Evolutionary conservation across 2,888 invertebrate genomes (phyloP).

Genomic region (Copidosoma aretas): DNA sequence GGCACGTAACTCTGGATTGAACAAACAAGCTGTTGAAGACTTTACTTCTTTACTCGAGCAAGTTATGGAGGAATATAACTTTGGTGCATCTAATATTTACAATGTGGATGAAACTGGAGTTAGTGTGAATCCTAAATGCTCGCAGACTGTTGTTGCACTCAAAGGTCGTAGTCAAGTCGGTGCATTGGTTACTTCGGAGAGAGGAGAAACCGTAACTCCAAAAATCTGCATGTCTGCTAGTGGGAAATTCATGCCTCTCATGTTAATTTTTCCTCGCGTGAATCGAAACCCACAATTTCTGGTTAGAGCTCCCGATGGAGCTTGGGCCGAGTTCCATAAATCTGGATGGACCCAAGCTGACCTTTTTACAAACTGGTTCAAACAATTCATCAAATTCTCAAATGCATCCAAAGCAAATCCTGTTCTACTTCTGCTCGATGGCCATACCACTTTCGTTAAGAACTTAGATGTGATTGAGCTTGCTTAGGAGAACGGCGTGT

Average conservation of each 20-base stretch:
- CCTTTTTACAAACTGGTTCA: neutral
- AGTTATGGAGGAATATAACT: neutral
- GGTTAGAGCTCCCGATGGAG: neutral
- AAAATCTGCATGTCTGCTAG: neutral
- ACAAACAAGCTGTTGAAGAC: too few species aligned
- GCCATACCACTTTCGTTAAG: too few species aligned
- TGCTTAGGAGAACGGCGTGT: too few species aligned
- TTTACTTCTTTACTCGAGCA: too few species aligned
- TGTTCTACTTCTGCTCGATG: too few species aligned
- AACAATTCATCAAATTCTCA: neutral
- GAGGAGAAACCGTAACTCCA: neutral
- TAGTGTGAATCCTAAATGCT: neutral
- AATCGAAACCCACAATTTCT: neutral
- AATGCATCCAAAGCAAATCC: neutral
- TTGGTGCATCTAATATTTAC: neutral
- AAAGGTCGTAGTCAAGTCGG: neutral
- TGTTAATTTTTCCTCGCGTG: neutral
- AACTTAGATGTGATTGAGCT: too few species aligned
- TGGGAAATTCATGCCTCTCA: neutral
- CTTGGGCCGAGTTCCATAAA: neutral
- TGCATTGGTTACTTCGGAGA: neutral
- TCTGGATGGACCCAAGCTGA: neutral
- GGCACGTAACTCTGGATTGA: too few species aligned
- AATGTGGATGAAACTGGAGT: neutral
- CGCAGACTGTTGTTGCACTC: neutral